Evolutionary conservation across 2,113 vertebrate genomes (phyloP).

Genomic region (Chamaea fasciata): DNA sequence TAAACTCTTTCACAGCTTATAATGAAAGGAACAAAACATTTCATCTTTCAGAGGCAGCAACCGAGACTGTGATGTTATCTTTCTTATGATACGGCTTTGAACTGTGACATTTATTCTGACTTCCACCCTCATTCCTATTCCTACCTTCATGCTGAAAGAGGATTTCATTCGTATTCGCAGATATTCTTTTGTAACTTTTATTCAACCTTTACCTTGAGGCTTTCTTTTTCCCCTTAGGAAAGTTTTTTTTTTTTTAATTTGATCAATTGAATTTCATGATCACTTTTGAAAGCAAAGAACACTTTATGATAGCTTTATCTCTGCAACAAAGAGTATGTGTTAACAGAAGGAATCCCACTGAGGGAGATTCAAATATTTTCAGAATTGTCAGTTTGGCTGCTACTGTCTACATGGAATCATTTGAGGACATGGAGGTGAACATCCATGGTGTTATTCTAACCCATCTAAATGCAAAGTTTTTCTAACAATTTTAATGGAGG

Average conservation of each 20-base stretch:
- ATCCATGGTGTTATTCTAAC: background rate
- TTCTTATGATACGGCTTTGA: background rate
- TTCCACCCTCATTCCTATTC: constrained; percentile 44
- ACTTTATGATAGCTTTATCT: constrained; percentile 32
- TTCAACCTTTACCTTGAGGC: constrained; percentile 47
- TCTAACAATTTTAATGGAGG: background rate
- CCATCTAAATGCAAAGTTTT: background rate
- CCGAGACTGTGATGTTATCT: constrained; percentile 44
- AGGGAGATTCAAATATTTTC: background rate
- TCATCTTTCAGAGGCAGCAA: constrained; percentile 38
- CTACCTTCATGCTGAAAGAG: constrained; percentile 15
- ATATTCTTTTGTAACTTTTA: constrained; percentile 57
- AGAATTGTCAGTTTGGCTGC: background rate
- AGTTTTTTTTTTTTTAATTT: background rate
- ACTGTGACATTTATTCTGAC: constrained; percentile 70
- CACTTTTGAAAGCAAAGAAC: constrained; percentile 36
- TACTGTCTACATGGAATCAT: background rate
- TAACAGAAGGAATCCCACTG: background rate
- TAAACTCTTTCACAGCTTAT: background rate
- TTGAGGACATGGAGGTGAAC: background rate
- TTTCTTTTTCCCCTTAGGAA: constrained; percentile 40
- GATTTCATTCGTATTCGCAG: constrained; percentile 63
- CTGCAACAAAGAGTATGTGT: background rate
- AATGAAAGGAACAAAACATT: constrained; percentile 2
- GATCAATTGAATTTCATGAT: constrained; percentile 47